Base-by-base conservation (phyloP, 2,888 invertebrate species). In the Acrobasis consociella region DNA sequence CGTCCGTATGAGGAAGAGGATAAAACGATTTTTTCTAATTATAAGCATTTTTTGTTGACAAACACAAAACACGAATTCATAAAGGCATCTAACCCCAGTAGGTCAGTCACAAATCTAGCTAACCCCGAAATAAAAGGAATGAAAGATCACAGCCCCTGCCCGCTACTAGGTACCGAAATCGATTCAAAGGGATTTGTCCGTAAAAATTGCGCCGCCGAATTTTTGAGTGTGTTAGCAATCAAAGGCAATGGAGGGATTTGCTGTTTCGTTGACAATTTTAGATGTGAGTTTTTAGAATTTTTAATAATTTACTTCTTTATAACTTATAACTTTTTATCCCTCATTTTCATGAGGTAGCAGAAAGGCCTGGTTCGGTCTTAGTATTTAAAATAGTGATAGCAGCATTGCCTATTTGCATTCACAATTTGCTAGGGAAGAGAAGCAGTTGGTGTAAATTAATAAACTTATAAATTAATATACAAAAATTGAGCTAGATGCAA, bases 51-150 rank as follows among this genome's bases (percentile, higher is more conserved):
- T 46, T 46, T 10, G 46, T 46, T 46, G 46, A 11, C 13, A 42
- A 13, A 11, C 42, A 42, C 13, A 42, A 42, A 46, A n/a, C 46
- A 5, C 46, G 46, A n/a, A 46, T 46, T 46, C 7, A n/a, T n/a
- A 46, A 46, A 46, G 46, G 46, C n/a, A 46, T 55, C 16, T 39
- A 16, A 39, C 16, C 39, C 16, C 38, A 15, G 15, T 38, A 53
- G 55, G 55, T 16, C 55, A 39, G 55, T 55, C 55, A 39, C 53
- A 56, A 56, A 46, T 56, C 17, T 42, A 46, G 56, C 42, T 22
- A 42, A 56, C 42, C 42, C n/a, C 56, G 1, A 56, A 56, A 56
- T 22, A 22, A 56, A 56, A 42, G 42, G 17, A 42, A 56, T 56
- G 10, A 22, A 42, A 42, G 42, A 42, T 56, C 56, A 56, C 56